Base-by-base conservation (phyloP, 2,113 vertebrate genomes). In the Scytalopus superciliaris region DNA sequence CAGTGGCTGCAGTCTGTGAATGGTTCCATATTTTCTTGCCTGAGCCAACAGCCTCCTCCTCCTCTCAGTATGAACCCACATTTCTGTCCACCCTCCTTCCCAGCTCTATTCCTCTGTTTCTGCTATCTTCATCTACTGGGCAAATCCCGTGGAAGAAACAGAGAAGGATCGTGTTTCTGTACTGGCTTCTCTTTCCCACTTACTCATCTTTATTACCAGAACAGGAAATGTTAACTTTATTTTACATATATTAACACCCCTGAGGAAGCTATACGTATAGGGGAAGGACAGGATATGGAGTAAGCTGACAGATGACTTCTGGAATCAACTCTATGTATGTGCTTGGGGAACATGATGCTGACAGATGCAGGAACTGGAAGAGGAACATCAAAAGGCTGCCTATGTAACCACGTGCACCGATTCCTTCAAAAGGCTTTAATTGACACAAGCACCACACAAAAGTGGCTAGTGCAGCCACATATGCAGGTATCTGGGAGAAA, bases 211-310 rank as follows among this genome's bases (percentile, higher is more conserved):
- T 56, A 84, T 75, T 91, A 87, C 63, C 66, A 81, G 66, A 64
- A 84, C 47, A 91, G 90, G 96, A 95, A 95, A 94, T 57, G 70
- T 93, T 95, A 76, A 83, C 85, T 91, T 89, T 82, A 84, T 93
- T 91, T 91, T 83, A 85, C 67, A 69, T 57, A 73, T 83, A 94
- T 93, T 93, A 93, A 90, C 79, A 70, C 42, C 72, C 52, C 33
- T 3, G 56, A 90, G 80, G 76, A 93, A 90, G 76, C 59, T 59
- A 23, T 45, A 63, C 0, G 0, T 50, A 55, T 9, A 92, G 90
- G 80, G 72, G 76, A 90, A 90, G 76, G 79, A 89, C 67, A 92
- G 86, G 90, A 74, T 88, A 33, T 4, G 30, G 55, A 44, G 55
- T 35, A 90, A 89, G 69, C 47, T 92, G 92, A 89, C 52, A 81